Evolutionary conservation across 2,888 invertebrate genomes (phyloP), one percentile per base, ranked within the genome.

Genomic region (Ophion costatus): DNA sequence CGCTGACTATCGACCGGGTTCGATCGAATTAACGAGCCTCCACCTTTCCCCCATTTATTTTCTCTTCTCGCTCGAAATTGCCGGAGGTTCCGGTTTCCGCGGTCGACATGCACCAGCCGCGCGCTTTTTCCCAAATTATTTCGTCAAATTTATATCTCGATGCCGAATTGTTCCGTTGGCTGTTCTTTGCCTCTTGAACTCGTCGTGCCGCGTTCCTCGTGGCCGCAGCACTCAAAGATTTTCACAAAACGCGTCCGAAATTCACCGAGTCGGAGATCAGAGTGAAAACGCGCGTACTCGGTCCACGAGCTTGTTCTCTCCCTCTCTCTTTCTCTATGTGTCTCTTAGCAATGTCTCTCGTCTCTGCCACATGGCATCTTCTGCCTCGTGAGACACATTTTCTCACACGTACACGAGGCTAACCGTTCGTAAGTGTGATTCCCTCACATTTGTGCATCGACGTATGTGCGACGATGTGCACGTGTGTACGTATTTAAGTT

Each of bases 191-290:
- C 17, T 24, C 9, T 20, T 56, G n/a, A n/a, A 1, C 22, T 51
- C 38, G 14, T 51, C 33, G 17, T 14, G 11, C 24, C 20, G 20
- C 63, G 20, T 69, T 22, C 17, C 17, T 56, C 33, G 42, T 17
- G 33, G 33, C 64, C 22, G 64, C 67, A 74, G 33, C 56, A 33
- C 56, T 79, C 57, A 38, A 63, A 80, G 71, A 80, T 83, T 87
- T 79, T 85, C 61, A 70, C 81, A 71, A 59, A 85, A 88, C 89
- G 14, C 45, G 89, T 89, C 89, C 90, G 91, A 89, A 90, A 91
- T 91, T 89, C 88, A 88, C 88, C 86, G 86, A 86, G 90, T 87
- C 90, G 88, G 90, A 90, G 91, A 92, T 91, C 90, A 90, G 90
- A 92, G 89, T 91, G 92, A 91, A 88, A 91, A 90, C 89, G 79